phyloP scores from a whole-genome alignment of 2,797 vertebrate species.

The Tenualosa thibaudeaui region DNA sequence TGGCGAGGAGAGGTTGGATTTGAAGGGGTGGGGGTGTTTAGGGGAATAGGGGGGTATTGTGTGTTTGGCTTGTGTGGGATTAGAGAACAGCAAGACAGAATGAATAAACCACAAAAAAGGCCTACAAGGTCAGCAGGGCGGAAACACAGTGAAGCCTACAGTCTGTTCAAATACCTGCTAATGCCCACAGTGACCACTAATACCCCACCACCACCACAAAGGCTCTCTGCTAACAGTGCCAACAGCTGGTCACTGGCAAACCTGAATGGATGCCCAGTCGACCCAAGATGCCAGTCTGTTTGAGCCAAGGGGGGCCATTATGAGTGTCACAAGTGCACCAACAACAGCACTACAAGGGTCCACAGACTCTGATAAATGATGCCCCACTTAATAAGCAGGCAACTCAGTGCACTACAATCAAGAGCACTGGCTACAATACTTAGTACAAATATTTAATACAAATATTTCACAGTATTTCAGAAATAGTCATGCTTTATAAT shows the following conservation, averaged over 20 bases:
- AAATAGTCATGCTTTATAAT: too few species aligned
- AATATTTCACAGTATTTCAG: too few species aligned
- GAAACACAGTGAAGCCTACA: not conserved
- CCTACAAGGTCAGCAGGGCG: not conserved
- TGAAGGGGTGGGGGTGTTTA: not conserved
- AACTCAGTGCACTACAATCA: not conserved
- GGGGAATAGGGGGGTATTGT: not conserved
- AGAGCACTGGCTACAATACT: not conserved
- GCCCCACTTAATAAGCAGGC: not conserved
- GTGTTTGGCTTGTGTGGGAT: not conserved
- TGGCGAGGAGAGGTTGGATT: not conserved
- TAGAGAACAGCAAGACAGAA: constrained; percentile 9
- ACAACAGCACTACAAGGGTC: not conserved
- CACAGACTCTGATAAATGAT: not conserved
- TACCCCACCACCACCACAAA: not conserved
- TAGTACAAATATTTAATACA: too few species aligned
- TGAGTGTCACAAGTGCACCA: not conserved
- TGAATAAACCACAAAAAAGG: constrained; percentile 5
- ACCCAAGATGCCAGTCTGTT: constrained; percentile 5
- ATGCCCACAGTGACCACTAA: not conserved
- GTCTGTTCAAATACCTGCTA: not conserved
- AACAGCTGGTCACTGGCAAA: not conserved
- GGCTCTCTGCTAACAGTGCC: not conserved
- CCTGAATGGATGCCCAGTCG: not conserved
- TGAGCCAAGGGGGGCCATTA: not conserved